Evolutionary conservation across 2,113 vertebrate species (phyloP).

Genomic region (Andinoacara biseriatus): DNA sequence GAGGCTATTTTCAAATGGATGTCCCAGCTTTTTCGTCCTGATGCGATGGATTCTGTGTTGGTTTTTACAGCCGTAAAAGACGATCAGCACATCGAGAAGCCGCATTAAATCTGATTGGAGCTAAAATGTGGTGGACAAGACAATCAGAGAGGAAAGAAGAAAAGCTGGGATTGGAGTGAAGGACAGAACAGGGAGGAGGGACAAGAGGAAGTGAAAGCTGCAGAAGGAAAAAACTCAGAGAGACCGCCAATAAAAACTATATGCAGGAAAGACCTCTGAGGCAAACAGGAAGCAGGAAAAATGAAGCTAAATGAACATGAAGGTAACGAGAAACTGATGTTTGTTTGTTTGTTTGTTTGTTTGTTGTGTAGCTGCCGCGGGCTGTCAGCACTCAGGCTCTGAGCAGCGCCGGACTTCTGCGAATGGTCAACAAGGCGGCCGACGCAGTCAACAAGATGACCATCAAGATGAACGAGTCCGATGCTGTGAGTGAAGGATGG

Average conservation of each 20-base stretch:
- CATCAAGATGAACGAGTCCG: slow-evolving; percentile 99
- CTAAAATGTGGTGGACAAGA: slow-evolving; percentile 12
- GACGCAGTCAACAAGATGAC: slow-evolving; percentile 99
- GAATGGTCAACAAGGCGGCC: slow-evolving; percentile 99
- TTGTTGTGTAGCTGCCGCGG: slow-evolving; percentile 93
- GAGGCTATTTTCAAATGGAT: slow-evolving; percentile 47
- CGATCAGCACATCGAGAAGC: slow-evolving; percentile 17
- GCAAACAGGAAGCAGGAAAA: neutral
- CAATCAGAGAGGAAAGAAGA: slow-evolving; percentile 39
- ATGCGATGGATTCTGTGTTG: neutral
- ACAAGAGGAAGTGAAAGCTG: too few relatives aligned
- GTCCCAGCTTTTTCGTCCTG: neutral
- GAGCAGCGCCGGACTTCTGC: slow-evolving; percentile 97
- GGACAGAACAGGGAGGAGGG: neutral
- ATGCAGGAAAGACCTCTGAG: neutral
- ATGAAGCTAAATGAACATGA: neutral
- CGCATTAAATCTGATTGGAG: slow-evolving; percentile 12
- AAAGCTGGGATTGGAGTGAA: neutral
- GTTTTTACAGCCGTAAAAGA: slow-evolving; percentile 11
- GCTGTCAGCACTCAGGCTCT: slow-evolving; percentile 98
- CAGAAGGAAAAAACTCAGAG: neutral
- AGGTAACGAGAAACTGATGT: rapidly evolving
- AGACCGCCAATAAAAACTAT: neutral
- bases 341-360: neutral
- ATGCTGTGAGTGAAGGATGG: slow-evolving; percentile 89